phyloP scores from a whole-genome alignment of 2,113 vertebrate species.

The Charina bottae region DNA sequence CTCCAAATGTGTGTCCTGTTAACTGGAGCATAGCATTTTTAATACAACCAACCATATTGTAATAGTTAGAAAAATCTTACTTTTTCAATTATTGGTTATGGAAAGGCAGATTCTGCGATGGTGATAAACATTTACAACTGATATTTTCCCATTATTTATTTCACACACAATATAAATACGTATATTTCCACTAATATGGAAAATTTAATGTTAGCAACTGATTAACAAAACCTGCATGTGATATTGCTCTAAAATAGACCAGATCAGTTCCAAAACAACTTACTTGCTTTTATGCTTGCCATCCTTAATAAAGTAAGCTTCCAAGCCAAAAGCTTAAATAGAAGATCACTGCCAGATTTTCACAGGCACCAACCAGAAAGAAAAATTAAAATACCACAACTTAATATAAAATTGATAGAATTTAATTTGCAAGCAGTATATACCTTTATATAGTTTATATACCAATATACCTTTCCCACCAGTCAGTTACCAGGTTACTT shows the following conservation, averaged over 20 bases:
- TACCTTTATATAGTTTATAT: no score
- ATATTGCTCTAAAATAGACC: constrained; percentile 45
- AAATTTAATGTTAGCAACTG: constrained; percentile 44
- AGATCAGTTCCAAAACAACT: constrained; percentile 48
- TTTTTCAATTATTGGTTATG: background rate
- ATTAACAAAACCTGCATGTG: constrained; percentile 48
- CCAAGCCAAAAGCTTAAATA: constrained; percentile 48
- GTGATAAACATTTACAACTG: constrained; percentile 8
- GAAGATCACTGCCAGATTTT: constrained; percentile 54
- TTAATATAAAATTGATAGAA: constrained; percentile 57
- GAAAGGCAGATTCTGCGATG: constrained; percentile 2
- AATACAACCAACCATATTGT: background rate
- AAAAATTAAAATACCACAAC: constrained; percentile 60
- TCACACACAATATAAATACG: background rate
- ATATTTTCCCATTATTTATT: background rate
- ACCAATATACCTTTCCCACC: constrained; percentile 41
- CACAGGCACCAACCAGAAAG: constrained; percentile 41
- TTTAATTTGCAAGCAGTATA: constrained; percentile 45
- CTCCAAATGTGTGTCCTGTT: background rate
- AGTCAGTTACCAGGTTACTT: constrained; percentile 31
- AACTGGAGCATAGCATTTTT: background rate
- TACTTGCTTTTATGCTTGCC: constrained; percentile 21
- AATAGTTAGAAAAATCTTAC: background rate
- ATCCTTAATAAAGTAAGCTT: constrained; percentile 26
- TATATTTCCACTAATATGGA: constrained; percentile 34